Evolutionary conservation across 2,797 vertebrate genomes (phyloP).

Genomic region (Brachyalestes nurse): DNA sequence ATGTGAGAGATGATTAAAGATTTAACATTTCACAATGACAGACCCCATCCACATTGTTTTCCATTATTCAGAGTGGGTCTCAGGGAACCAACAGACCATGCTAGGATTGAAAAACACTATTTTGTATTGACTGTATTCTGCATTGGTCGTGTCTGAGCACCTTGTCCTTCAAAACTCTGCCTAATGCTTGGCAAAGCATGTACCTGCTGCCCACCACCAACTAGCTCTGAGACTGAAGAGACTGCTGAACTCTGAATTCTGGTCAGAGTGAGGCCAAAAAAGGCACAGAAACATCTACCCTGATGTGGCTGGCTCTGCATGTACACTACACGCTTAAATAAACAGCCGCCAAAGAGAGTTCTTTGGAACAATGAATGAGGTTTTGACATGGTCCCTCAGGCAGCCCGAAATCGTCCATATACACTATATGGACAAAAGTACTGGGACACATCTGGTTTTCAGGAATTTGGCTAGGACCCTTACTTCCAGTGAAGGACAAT

Average conservation of each 20-base stretch:
- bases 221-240: conserved; percentile 9
- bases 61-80: conserved; percentile 42
- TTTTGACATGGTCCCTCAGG: too few relatives aligned
- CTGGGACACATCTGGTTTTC: too few relatives aligned
- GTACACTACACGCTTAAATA: neutral
- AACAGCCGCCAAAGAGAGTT: neutral
- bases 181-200: neutral
- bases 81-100: conserved; percentile 18
- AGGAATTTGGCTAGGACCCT: too few relatives aligned
- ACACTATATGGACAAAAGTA: too few relatives aligned
- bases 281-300: conserved; percentile 14
- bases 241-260: conserved; percentile 9
- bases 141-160: neutral
- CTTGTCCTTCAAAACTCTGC: neutral
- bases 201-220: neutral
- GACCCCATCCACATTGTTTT: conserved; percentile 34
- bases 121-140: conserved; percentile 35
- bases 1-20: conserved; percentile 46
- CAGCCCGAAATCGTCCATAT: too few relatives aligned
- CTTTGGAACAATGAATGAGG: neutral
- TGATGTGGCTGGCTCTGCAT: conserved; percentile 32
- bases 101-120: conserved; percentile 18
- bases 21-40: conserved; percentile 45
- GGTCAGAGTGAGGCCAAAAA: conserved; percentile 28
- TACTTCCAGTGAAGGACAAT: too few relatives aligned